Base-by-base conservation (phyloP, 2,888 invertebrate genomes). In the Platycheirus rosarum region DNA sequence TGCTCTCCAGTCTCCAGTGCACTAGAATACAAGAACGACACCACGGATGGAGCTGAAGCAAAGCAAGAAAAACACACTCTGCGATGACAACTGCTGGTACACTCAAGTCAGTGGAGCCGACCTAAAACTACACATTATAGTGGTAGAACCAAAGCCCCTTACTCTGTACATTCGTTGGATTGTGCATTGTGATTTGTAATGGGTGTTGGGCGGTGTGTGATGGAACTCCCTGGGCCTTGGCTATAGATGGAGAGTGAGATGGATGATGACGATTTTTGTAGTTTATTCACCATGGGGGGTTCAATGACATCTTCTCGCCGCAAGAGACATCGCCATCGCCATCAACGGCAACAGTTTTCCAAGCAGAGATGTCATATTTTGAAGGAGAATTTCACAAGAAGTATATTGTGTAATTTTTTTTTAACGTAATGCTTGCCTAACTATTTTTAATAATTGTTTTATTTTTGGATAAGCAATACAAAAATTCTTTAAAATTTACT, bases 281-380 rank as follows among this genome's bases (percentile, higher is more conserved):
- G 70, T 70, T 70, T 80, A 65, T 60, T 75, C 76, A 75, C 80
- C 80, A 80, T 46, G 76, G 82, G 78, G 49, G 82, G 82, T 82
- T 82, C 82, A 82, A 77, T 77, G 82, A 82, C 82, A 82, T 82
- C 62, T 65, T 18, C 53, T 32, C 63, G 63, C 70, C 44, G 29
- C 60, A 60, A 70, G 70, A 70, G 35, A 57, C 49, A 70, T 57
- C 48, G 7, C 13, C 44, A 62, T 42, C 49, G 35, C 20, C 16
- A 60, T 16, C 49, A 16, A 42, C 40, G 29, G 37, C 42, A 26
- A 13, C 11, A 48, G n/a, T n/a, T n/a, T n/a, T n/a, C 16, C n/a
- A 40, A 16, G 51, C 18, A 73, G 32, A 51, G 66, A 71, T 73
- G 73, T 53, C 44, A 46, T 48, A 60, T 46, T 49, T 42, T n/a